Conservation (phyloP, 2,113 vertebrate species). For the Elephas maximus region DNA sequence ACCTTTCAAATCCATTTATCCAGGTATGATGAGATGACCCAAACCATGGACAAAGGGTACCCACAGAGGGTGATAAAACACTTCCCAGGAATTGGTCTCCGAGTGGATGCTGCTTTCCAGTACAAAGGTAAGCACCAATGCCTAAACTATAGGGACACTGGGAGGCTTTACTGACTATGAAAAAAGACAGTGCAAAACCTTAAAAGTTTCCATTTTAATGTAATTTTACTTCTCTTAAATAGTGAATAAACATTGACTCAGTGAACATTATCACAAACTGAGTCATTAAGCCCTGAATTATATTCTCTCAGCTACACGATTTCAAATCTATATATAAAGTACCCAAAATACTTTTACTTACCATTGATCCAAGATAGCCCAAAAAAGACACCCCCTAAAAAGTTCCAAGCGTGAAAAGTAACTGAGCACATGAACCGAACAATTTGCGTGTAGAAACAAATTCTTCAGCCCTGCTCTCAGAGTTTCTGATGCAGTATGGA, state of each 20-base stretch:
- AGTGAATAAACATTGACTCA: neutral
- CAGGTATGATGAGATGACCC: slow-evolving; percentile 93
- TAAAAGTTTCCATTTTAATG: neutral
- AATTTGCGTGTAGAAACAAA: neutral
- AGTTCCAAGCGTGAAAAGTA: neutral
- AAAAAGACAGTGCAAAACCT: neutral
- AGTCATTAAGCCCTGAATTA: neutral
- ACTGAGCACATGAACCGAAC: neutral
- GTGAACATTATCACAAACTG: neutral
- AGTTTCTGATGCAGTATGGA: neutral
- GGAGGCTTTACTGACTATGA: neutral
- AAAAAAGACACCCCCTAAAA: neutral
- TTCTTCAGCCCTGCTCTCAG: neutral
- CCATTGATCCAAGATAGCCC: neutral
- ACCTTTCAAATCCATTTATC: neutral
- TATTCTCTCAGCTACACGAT: neutral
- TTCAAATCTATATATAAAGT: neutral
- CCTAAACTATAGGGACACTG: no score
- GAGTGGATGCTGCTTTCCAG: slow-evolving; percentile 92
- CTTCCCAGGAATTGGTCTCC: slow-evolving; percentile 94
- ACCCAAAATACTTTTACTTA: slow-evolving; percentile 45
- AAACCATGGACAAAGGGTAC: slow-evolving; percentile 92
- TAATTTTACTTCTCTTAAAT: neutral
- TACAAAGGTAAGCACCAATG: slow-evolving; percentile 88
- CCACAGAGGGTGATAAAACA: slow-evolving; percentile 88